A percentile compares a stretch with the other conserved stretches of the same genome.
phyloP scores from a whole-genome alignment of 2,113 vertebrate species.

The Ardeotis arabs region DNA sequence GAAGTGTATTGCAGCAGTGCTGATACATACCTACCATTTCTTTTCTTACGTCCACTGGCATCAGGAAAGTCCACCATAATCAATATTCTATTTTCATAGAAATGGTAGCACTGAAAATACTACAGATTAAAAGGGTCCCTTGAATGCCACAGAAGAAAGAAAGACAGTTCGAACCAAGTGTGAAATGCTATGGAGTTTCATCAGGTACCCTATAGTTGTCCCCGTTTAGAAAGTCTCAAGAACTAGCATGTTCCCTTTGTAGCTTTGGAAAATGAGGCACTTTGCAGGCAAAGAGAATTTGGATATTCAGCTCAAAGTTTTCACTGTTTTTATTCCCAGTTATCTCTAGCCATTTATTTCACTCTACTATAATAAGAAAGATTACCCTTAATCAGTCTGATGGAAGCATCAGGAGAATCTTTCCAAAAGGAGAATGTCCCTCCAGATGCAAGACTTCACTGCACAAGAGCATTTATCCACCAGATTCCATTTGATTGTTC shows the following conservation, averaged over 20 bases:
- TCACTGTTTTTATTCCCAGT: not conserved
- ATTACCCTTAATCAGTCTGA: fast-evolving
- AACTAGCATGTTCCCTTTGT: not conserved
- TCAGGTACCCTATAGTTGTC: not conserved
- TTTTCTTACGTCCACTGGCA: not conserved
- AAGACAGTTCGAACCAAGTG: not conserved
- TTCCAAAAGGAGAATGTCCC: not conserved
- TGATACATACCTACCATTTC: not conserved
- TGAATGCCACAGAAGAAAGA: not conserved
- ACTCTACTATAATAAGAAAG: not conserved
- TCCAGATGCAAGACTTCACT: not conserved
- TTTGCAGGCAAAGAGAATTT: not conserved
- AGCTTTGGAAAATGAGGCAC: not conserved
- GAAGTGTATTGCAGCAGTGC: not conserved
- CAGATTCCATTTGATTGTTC: not conserved
- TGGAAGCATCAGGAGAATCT: not conserved
- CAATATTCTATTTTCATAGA: not conserved
- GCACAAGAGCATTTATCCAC: not conserved
- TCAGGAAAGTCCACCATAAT: not conserved
- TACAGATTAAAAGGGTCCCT: not conserved
- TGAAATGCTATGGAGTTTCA: not conserved
- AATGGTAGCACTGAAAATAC: not conserved
- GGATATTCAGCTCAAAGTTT: not conserved
- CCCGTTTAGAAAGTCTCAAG: not conserved
- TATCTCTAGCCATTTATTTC: not conserved